Evolutionary conservation across 1,140 invertebrate species (phyloP).

Genomic region (Brachionus koreanus): DNA sequence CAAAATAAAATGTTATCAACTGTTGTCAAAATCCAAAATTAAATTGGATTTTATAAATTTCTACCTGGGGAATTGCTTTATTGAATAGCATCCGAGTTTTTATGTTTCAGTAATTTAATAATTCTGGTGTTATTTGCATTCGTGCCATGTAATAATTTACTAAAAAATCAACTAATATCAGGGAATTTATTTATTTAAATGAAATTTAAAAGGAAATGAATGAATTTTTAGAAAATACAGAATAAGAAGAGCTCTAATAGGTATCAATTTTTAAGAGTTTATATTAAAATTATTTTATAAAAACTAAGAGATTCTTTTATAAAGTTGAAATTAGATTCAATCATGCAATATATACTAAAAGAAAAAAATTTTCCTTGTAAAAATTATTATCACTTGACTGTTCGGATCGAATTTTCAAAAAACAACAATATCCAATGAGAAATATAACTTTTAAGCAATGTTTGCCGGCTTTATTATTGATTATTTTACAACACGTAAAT

Average conservation of each 20-base stretch:
- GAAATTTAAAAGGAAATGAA: neutral
- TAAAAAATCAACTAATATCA: neutral
- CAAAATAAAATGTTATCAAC: neutral
- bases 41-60: neutral
- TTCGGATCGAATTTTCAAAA: neutral
- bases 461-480: conserved; percentile 8
- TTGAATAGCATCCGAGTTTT: neutral
- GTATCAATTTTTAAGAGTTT: too few relatives aligned
- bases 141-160: neutral
- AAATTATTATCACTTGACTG: neutral
- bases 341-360: neutral
- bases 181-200: neutral
- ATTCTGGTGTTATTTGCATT: neutral
- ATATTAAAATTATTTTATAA: too few relatives aligned
- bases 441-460: neutral
- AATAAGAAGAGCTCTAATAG: too few relatives aligned
- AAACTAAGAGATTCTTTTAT: neutral
- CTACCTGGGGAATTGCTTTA: neutral
- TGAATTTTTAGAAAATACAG: neutral
- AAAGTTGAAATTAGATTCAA: neutral
- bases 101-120: neutral
- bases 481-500: neutral
- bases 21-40: neutral
- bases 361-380: neutral
- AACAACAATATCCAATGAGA: neutral